Conservation (phyloP, 2,797 vertebrate genomes). For the Etheostoma perlongum region DNA sequence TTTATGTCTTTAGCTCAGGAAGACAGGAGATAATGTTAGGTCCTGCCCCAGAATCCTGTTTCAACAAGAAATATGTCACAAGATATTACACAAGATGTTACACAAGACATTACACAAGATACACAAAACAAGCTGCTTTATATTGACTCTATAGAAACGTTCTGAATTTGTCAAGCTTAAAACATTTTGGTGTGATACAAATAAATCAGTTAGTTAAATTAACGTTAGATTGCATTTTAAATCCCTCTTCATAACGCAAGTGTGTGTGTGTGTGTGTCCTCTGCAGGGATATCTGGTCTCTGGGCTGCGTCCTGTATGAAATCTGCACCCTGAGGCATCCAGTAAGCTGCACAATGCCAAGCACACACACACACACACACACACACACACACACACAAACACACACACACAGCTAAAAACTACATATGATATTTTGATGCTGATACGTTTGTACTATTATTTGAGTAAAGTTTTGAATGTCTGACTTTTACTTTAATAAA, state of each 20-base stretch:
- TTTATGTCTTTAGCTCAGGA: constrained; percentile 26
- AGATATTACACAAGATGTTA: constrained; percentile 1
- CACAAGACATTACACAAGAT: neutral
- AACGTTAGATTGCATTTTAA: neutral
- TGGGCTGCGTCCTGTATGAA: constrained; percentile 96
- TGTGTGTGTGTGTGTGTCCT: constrained; percentile 16
- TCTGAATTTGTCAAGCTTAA: neutral
- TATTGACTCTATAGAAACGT: neutral
- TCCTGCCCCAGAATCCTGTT: constrained; percentile 19
- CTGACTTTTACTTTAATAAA: no score
- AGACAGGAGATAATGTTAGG: neutral
- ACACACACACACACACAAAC: constrained; percentile 2
- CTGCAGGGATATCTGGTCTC: constrained; percentile 95
- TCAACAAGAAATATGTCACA: constrained; percentile 25
- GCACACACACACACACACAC: constrained; percentile 13
- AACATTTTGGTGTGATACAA: neutral
- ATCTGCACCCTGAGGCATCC: constrained; percentile 93
- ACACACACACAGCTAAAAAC: neutral
- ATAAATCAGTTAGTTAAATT: no score
- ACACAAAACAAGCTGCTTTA: neutral
- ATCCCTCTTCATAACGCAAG: neutral
- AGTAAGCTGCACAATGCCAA: constrained; percentile 83
- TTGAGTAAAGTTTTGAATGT: no score
- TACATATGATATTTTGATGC: no score
- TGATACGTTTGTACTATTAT: no score